Evolutionary conservation across 1,140 invertebrate genomes (phyloP).

Genomic region (Brachionus calyciflorus): DNA sequence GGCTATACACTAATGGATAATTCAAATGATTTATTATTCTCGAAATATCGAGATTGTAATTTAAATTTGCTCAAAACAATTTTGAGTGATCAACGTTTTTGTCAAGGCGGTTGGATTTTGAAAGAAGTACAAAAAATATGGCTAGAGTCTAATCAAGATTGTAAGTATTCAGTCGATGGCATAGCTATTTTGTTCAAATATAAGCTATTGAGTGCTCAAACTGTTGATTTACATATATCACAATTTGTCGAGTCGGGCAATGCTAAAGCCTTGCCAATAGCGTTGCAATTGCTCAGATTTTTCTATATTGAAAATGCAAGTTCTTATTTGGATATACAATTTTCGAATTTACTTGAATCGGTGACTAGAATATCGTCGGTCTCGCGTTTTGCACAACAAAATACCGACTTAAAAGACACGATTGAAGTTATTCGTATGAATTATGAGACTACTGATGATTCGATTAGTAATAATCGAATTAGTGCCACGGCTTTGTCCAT

Average conservation of each 20-base stretch:
- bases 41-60: constrained; percentile 34
- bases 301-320: constrained; percentile 71
- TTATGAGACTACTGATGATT: constrained; percentile 49
- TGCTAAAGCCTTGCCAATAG: constrained; percentile 77
- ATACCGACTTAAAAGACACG: constrained; percentile 49
- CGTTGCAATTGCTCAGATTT: constrained; percentile 83
- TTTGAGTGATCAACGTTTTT: constrained; percentile 14
- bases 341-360: constrained; percentile 41
- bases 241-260: constrained; percentile 81
- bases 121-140: constrained; percentile 46
- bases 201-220: constrained; percentile 68
- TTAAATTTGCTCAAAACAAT: constrained; percentile 25
- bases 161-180: constrained; percentile 83
- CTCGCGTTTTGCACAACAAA: neutral
- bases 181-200: constrained; percentile 79
- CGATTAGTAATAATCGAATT: constrained; percentile 51
- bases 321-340: neutral
- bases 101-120: constrained; percentile 19
- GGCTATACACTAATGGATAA: constrained; percentile 28
- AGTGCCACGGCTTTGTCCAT: constrained; percentile 69
- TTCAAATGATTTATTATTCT: neutral
- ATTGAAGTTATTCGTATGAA: constrained; percentile 54
- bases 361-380: constrained; percentile 19
- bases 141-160: constrained; percentile 79
- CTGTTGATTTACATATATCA: constrained; percentile 81